Conservation (phyloP, 2,797 vertebrate genomes). For the Danio jaintianensis region DNA sequence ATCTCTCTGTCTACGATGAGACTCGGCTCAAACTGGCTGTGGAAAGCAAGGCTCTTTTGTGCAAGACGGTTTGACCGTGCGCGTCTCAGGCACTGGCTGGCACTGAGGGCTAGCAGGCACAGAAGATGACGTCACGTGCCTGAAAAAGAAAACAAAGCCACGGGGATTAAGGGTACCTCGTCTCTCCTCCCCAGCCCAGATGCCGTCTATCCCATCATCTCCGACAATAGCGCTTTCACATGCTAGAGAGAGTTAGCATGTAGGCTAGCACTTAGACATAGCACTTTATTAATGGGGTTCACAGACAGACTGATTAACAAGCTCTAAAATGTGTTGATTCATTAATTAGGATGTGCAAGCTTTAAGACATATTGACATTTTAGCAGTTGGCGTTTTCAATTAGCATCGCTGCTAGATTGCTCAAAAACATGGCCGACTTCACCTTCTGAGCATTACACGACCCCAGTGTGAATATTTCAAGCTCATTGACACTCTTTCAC, state of each 20-base stretch:
- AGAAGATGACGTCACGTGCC: conserved; percentile 66
- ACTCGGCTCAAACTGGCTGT: conserved; percentile 37
- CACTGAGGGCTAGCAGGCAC: conserved; percentile 62
- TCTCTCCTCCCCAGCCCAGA: conserved; percentile 46
- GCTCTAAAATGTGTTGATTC: conserved; percentile 12
- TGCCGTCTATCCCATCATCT: conserved; percentile 34
- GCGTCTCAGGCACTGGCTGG: conserved; percentile 68
- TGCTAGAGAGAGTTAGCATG: conserved; percentile 34
- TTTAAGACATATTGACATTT: conserved; percentile 2
- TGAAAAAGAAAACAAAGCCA: conserved; percentile 64
- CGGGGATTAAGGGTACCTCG: conserved; percentile 54
- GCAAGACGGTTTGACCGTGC: conserved; percentile 46
- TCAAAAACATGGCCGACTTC: background rate
- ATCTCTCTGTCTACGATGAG: conserved; percentile 38
- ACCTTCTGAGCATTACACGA: conserved; percentile 18
- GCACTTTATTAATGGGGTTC: conserved; percentile 27
- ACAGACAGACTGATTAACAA: conserved; percentile 23
- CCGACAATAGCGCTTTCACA: conserved; percentile 53
- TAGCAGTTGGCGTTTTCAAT: conserved; percentile 9
- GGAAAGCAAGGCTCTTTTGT: conserved; percentile 45
- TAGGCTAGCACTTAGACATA: conserved; percentile 7
- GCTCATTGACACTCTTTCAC: background rate
- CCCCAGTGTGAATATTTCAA: background rate
- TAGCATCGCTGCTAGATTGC: background rate
- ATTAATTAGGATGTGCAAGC: background rate